A percentile compares a stretch with the other conserved stretches of the same genome.
phyloP scores from a whole-genome alignment of 2,888 invertebrate species.

The Orthosia incerta region DNA sequence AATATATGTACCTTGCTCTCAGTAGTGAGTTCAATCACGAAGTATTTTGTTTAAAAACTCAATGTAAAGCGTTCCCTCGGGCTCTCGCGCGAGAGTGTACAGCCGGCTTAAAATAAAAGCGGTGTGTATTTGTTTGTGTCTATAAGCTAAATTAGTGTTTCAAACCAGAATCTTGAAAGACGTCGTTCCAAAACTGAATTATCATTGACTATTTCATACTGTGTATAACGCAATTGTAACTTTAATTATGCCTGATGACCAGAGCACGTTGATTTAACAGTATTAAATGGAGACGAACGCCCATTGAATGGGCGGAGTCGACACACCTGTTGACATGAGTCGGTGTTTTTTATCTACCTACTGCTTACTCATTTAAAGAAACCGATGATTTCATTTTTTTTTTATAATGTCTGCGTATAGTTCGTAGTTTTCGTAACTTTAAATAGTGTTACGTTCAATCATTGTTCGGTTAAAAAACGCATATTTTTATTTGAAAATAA shows the following conservation, averaged over 20 bases:
- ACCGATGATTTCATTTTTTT: neutral
- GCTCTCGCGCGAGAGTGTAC: too few species aligned
- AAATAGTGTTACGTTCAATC: neutral
- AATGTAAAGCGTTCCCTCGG: too few species aligned
- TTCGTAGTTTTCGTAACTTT: too few species aligned
- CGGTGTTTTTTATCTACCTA: neutral
- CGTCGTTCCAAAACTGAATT: too few species aligned
- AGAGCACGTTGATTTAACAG: conserved; percentile 4
- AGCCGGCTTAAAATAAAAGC: neutral
- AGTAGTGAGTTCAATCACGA: too few species aligned
- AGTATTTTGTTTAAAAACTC: too few species aligned
- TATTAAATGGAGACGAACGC: conserved; percentile 29
- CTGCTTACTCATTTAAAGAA: conserved; percentile 11
- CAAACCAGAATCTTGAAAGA: too few species aligned
- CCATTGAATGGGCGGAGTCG: conserved; percentile 60
- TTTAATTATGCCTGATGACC: neutral
- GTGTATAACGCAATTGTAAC: neutral
- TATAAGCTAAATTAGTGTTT: too few species aligned
- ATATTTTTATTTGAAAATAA: neutral
- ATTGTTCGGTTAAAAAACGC: neutral
- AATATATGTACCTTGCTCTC: too few species aligned
- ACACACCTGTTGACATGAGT: conserved; percentile 55
- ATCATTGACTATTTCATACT: neutral
- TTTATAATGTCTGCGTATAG: neutral
- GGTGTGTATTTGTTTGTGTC: neutral